Conservation (phyloP, 2,888 invertebrate species). For the Eudemis profundana region DNA sequence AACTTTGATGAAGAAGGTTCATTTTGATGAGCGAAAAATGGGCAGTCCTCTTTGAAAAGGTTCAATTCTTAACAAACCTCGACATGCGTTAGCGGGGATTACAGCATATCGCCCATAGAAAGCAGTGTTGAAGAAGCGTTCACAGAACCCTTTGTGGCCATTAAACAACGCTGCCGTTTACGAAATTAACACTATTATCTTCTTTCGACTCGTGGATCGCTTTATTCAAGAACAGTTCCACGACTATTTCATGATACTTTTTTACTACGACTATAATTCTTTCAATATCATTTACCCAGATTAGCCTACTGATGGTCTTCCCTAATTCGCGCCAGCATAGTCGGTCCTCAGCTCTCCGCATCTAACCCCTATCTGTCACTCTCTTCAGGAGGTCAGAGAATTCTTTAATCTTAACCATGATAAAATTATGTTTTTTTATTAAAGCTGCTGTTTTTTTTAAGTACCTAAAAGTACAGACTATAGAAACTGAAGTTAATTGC, state of each 20-base stretch:
- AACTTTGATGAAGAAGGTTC: background rate
- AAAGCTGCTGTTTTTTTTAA: too few species aligned
- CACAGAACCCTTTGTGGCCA: conserved; percentile 59
- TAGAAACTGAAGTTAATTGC: too few species aligned
- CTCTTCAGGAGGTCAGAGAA: too few species aligned
- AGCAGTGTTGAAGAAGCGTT: conserved; percentile 43
- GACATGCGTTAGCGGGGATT: conserved; percentile 28
- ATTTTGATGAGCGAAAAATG: background rate
- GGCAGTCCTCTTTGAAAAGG: conserved; percentile 4
- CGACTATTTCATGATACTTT: background rate
- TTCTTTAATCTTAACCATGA: too few species aligned
- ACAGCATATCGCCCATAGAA: conserved; percentile 39
- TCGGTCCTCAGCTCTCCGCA: too few species aligned
- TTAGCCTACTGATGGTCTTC: too few species aligned
- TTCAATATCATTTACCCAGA: too few species aligned
- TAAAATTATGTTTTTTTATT: too few species aligned
- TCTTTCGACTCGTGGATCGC: conserved; percentile 54
- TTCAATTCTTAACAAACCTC: conserved; percentile 8
- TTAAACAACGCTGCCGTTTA: conserved; percentile 63
- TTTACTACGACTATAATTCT: too few species aligned
- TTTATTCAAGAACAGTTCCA: conserved; percentile 47
- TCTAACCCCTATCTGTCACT: too few species aligned
- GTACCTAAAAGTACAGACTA: too few species aligned
- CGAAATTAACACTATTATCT: conserved; percentile 74
- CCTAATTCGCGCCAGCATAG: too few species aligned